These are phyloP conservation scores for Spea hammondii DNA, from an alignment of 2,797 vertebrate genomes.

Conservation along the genomic window DNA sequence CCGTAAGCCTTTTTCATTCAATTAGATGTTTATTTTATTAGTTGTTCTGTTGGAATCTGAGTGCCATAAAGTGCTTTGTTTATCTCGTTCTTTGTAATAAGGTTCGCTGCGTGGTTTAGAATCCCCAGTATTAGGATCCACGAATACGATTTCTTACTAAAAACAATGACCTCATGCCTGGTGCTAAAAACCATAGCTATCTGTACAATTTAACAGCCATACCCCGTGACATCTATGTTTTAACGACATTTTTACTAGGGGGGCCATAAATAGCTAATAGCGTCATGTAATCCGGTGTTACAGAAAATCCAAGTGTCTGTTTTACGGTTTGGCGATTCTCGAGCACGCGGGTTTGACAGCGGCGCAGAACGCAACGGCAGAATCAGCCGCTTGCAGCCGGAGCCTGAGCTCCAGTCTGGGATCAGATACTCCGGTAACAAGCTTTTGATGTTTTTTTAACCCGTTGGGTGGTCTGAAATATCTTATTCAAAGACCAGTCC, in stretches of 20 bases:
- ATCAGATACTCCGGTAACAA: too few species aligned
- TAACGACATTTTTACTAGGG: neutral
- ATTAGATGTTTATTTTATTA: constrained; percentile 21
- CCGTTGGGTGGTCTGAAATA: too few species aligned
- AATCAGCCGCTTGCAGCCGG: too few species aligned
- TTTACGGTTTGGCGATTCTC: too few species aligned
- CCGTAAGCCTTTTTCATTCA: neutral
- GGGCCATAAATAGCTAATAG: neutral
- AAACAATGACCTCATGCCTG: constrained; percentile 2
- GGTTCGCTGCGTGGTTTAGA: constrained; percentile 14
- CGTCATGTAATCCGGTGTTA: constrained; percentile 1
- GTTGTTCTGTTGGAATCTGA: constrained; percentile 1
- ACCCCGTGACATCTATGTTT: neutral
- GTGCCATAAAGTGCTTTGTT: constrained; percentile 9
- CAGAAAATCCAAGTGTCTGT: neutral
- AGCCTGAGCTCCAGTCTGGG: too few species aligned
- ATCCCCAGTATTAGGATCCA: constrained; percentile 8
- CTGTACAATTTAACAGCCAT: neutral
- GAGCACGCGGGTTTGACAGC: too few species aligned
- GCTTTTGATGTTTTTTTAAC: too few species aligned
- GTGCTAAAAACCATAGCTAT: neutral
- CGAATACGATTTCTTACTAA: neutral
- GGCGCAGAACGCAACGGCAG: too few species aligned
- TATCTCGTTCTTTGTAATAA: constrained; percentile 1
- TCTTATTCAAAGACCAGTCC: too few species aligned